Conservation (phyloP, 2,113 vertebrate genomes). For the Garra rufa region DNA sequence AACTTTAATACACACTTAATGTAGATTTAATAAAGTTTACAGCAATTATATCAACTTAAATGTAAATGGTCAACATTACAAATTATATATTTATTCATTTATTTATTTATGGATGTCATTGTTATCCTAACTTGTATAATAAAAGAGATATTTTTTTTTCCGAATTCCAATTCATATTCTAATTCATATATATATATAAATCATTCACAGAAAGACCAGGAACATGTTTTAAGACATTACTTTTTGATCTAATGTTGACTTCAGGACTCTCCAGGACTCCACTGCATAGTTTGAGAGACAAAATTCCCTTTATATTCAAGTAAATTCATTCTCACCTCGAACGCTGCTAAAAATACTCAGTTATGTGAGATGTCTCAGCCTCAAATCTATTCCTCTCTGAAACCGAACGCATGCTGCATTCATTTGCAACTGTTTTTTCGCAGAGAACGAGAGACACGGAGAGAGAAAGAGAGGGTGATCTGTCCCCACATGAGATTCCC, state of each 20-base stretch:
- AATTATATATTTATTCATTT: no score
- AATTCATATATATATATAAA: neutral
- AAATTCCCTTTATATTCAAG: neutral
- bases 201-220: neutral
- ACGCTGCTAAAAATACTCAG: neutral
- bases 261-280: neutral
- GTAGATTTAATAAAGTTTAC: no score
- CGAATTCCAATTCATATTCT: no score
- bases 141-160: no score
- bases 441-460: neutral
- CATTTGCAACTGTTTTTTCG: neutral
- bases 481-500: constrained; percentile 59
- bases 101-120: no score
- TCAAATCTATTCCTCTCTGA: constrained; percentile 12
- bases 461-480: constrained; percentile 14
- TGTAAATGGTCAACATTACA: no score
- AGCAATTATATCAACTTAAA: no score
- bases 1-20: no score
- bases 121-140: no score
- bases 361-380: neutral
- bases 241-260: neutral
- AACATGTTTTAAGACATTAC: neutral
- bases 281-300: neutral
- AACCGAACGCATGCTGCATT: neutral
- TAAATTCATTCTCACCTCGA: neutral